These are phyloP conservation scores for Hexactinellida sp. DNA, from an alignment of 37 sponge, comb jelly and placozoan species.

Conservation along the genomic window DNA sequence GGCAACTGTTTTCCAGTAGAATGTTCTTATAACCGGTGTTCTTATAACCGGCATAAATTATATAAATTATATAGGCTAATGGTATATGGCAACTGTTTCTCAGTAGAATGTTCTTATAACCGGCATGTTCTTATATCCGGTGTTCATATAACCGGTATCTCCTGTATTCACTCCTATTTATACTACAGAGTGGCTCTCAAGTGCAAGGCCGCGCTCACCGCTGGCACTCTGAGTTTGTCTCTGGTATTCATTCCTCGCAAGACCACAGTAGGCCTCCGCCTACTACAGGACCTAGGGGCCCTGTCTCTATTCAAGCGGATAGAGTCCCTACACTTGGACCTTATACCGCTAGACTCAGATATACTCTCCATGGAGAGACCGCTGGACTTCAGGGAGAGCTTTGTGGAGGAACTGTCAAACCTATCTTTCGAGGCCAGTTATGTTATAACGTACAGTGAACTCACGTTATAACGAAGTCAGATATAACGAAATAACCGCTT, in stretches of 20 bases:
- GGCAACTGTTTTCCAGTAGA: too few relatives aligned
- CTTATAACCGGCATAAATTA: too few relatives aligned
- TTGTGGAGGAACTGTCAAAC: not conserved
- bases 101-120: not conserved
- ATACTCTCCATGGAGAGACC: constrained; percentile 58
- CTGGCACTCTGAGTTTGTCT: not conserved
- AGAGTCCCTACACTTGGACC: constrained; percentile 53
- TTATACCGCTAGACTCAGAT: constrained; percentile 76
- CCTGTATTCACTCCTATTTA: too few relatives aligned
- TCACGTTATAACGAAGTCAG: too few relatives aligned
- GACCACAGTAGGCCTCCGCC: not conserved
- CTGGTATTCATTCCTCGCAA: not conserved
- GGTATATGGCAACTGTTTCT: too few relatives aligned
- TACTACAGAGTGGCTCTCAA: not conserved
- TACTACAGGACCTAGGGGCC: constrained; percentile 27
- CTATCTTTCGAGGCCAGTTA: not conserved
- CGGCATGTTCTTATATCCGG: not conserved
- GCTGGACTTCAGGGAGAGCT: constrained; percentile 48
- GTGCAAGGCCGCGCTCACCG: not conserved
- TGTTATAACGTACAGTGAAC: too few relatives aligned
- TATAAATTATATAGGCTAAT: too few relatives aligned
- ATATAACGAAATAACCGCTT: too few relatives aligned
- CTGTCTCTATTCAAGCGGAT: constrained; percentile 36
- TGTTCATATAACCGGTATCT: not conserved
- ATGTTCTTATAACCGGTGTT: too few relatives aligned